Evolutionary conservation across 2,797 vertebrate species (phyloP), one percentile per base, ranked within the genome.

Genomic region (Gallinago nigripennis): DNA sequence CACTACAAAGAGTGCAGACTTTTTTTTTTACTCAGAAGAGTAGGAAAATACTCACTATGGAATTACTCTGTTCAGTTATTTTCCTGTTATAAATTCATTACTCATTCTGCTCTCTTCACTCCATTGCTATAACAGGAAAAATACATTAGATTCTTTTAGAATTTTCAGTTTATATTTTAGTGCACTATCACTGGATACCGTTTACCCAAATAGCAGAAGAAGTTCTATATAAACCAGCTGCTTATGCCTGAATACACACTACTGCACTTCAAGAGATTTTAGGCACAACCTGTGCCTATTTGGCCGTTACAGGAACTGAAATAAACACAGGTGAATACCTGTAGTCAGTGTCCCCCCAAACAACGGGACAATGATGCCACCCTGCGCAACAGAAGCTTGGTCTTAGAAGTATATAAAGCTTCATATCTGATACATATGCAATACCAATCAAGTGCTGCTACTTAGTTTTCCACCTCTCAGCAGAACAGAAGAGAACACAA

Each of bases 111-210:
- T 75, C 43, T 77, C 46, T 66, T 78, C 56, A 37, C 6, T 89
- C 77, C 85, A 96, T 86, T 97, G 92, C 90, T 94, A 81, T 69
- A 72, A 90, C 89, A 95, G 90, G 93, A 85, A 93, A 92, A 93
- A 96, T 76, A 70, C 28, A 85, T 91, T 82, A 75, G 95, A 96
- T 96, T 97, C 88, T 96, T 97, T 93, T 90, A 82, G 68, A 94
- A 96, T 92, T 96, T 96, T 79, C 95, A 96, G 86, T 83, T 61
- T 25, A 25, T 84, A 82, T 79, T 92, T 87, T 61, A 69, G 50
- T 54, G 68, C 65, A 30, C 30, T 64, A 31, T 19, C 48, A 80
- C 21, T 35, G 6, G 35, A 48, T 6, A 39, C 31, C 27, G 18
- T 2, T 5, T 3, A 41, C 80, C 48, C 64, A 86, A 84, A 77